Conservation (phyloP, 2,888 invertebrate species). For the Oscheius myriophilus region DNA sequence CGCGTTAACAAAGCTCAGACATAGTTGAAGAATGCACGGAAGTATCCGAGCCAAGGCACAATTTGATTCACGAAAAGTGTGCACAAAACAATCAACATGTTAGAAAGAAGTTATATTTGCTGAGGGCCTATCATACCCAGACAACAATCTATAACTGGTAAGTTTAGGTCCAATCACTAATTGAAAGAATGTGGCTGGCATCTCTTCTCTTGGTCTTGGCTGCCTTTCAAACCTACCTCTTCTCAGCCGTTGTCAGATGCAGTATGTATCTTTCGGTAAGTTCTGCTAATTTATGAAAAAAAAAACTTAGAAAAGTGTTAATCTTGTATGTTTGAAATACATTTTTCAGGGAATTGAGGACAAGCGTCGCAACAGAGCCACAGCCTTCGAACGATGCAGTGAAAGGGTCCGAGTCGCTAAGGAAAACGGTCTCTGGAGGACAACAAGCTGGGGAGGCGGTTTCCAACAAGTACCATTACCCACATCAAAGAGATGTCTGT, state of each 20-base stretch:
- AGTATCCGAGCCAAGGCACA: too few relatives aligned
- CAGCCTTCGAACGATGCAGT: constrained; percentile 61
- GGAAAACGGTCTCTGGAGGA: constrained; percentile 66
- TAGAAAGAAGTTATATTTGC: too few relatives aligned
- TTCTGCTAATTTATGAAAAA: too few relatives aligned
- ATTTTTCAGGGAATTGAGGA: constrained; percentile 54
- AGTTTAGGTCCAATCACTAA: constrained; percentile 58
- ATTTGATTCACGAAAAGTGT: too few relatives aligned
- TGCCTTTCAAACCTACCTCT: constrained; percentile 64
- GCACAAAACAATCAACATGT: too few relatives aligned
- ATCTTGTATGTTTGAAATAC: too few relatives aligned
- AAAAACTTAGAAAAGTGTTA: not conserved
- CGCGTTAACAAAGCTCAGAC: too few relatives aligned
- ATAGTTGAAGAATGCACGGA: too few relatives aligned
- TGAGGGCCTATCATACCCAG: too few relatives aligned
- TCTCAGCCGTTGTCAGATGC: constrained; percentile 64
- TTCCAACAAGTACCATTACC: constrained; percentile 55
- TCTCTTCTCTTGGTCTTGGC: constrained; percentile 60
- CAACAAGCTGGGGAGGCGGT: constrained; percentile 66
- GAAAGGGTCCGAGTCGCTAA: constrained; percentile 66
- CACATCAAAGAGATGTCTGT: not conserved
- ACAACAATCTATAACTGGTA: too few relatives aligned
- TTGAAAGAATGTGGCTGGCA: constrained; percentile 68
- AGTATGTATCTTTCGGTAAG: constrained; percentile 62
- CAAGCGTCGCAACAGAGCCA: constrained; percentile 54